Conservation (phyloP, 1,140 invertebrate species). For the Orchestia grillus region DNA sequence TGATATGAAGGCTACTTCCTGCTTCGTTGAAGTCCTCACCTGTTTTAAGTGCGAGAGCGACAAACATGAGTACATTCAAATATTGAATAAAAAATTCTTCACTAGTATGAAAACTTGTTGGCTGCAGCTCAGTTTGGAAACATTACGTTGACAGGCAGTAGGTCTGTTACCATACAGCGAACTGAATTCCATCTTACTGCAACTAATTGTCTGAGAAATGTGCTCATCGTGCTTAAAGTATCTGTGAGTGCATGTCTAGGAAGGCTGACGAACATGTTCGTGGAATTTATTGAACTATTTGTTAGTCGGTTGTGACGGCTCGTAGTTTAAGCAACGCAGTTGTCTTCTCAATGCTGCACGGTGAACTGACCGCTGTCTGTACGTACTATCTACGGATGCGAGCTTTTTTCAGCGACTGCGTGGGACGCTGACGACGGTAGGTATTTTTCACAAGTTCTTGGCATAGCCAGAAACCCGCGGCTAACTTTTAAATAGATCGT, state of each 20-base stretch:
- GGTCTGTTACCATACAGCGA: not conserved
- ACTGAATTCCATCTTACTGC: not conserved
- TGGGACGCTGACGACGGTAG: not conserved
- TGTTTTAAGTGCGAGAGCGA: no score
- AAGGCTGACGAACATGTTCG: not conserved
- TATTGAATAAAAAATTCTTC: not conserved
- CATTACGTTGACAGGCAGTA: not conserved
- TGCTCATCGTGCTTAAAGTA: not conserved
- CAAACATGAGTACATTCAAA: no score
- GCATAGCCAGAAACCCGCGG: not conserved
- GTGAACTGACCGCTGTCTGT: not conserved
- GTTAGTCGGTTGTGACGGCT: not conserved
- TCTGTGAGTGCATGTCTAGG: not conserved
- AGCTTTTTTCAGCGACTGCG: not conserved
- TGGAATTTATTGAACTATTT: not conserved
- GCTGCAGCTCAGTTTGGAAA: not conserved
- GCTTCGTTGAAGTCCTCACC: not conserved
- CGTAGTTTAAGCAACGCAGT: not conserved
- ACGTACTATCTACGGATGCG: not conserved
- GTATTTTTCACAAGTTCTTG: slow-evolving; percentile 9
- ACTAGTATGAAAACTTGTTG: not conserved
- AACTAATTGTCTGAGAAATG: not conserved
- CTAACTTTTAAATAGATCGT: not conserved
- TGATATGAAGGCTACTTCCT: not conserved
- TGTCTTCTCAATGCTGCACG: not conserved